phyloP scores from a whole-genome alignment of 2,888 invertebrate genomes.

The Dasypogon diadema region DNA sequence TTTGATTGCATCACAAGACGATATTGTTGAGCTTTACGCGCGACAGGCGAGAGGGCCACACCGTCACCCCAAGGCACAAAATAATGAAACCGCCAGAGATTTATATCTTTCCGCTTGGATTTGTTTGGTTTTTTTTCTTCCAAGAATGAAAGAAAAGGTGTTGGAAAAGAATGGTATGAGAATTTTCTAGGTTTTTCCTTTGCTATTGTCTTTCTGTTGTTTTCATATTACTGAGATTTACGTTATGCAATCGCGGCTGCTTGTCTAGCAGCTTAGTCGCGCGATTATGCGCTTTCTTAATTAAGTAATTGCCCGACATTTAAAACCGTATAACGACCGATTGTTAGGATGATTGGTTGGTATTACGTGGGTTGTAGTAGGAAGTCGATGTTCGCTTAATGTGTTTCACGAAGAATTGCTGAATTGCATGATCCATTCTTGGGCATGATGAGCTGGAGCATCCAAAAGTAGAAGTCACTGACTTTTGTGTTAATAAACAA shows the following conservation, averaged over 20 bases:
- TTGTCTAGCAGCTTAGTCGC: neutral
- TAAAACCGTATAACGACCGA: slow-evolving; percentile 44
- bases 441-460: neutral
- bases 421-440: neutral
- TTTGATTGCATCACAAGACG: slow-evolving; percentile 21
- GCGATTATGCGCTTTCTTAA: slow-evolving; percentile 46
- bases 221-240: neutral
- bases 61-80: neutral
- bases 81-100: slow-evolving; percentile 3
- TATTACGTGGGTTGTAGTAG: slow-evolving; percentile 23
- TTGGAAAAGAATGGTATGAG: slow-evolving; percentile 25
- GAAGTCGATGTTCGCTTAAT: slow-evolving; percentile 43
- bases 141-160: neutral
- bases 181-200: slow-evolving; percentile 27
- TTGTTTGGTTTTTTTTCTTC: neutral
- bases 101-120: slow-evolving; percentile 2
- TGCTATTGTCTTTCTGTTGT: neutral
- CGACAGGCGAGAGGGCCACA: neutral
- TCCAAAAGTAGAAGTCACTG: slow-evolving; percentile 26
- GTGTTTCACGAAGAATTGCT: slow-evolving; percentile 10
- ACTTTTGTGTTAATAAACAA: slow-evolving; percentile 29
- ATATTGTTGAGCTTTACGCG: slow-evolving; percentile 7
- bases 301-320: slow-evolving; percentile 46
- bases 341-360: slow-evolving; percentile 15
- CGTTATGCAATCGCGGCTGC: slow-evolving; percentile 4